Base-by-base conservation (phyloP, 2,113 vertebrate species). In the Macroglossus sobrinus region DNA sequence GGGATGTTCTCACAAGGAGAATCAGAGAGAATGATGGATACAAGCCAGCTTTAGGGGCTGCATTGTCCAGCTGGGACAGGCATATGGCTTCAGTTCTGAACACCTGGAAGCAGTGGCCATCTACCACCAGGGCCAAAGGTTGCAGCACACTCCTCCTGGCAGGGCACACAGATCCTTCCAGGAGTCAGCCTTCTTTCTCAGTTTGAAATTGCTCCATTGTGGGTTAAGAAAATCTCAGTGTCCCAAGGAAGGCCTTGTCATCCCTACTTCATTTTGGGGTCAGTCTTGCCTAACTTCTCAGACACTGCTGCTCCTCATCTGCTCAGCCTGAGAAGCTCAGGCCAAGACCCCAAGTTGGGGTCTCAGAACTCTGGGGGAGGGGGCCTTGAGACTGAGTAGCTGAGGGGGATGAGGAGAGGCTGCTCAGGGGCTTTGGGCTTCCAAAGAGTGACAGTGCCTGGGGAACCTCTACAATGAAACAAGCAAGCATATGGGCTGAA, bases 91-190 rank as follows among this genome's bases (percentile, higher is more conserved):
- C 40, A 15, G 33, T 26, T 57, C 57, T 75, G 59, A 57, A 40
- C 18, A 57, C 53, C 64, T 87, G 11, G 30, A 43, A 55, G 57
- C 24, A 6, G 50, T 10, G 19, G 50, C 28, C 45, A 3, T 2
- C 13, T 5, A 40, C 5, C 7, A 69, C 24, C 2, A 2, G 11
- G 50, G 82, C 59, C 55, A 26, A 55, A 24, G 28, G 45, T 8
- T 4, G 7, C 50, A 61, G 78, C 4, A 2, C 2, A 5, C 3
- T 24, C 53, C 57, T 47, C 59, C 69, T 2, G 28, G 53, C 22
- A 28, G 7, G 7, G 5, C n/a, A 18, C 2, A 3, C 19, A 14
- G 4, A 43, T 26, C 33, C 50, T 16, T 14, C 69, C 6, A 4
- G 59, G 7, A 87, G 47, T 28, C 45, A 22, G 66, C 35, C 16